Evolutionary conservation across 2,888 invertebrate genomes (phyloP), one percentile per base, ranked within the genome.

Genomic region (Drosophila birchii): DNA sequence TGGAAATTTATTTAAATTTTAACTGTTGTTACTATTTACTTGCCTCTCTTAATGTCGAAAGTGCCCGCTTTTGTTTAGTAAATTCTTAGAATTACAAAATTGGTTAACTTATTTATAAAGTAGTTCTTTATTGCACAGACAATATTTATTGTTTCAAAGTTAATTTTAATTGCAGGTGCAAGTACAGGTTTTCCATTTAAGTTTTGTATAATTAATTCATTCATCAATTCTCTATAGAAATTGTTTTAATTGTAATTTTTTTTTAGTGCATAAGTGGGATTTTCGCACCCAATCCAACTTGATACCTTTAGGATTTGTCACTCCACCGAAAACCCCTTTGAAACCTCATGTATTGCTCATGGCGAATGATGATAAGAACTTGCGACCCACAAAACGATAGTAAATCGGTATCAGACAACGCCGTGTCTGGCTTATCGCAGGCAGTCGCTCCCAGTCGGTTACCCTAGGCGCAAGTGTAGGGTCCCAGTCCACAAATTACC

Each of bases 331-430:
- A 49, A 43, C 51, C 49, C 55, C 26, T 23, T 38, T 20, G 18
- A 39, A 56, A 26, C 38, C 60, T 5, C 57, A 34, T 23, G 54
- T 45, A 61, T 53, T 55, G 64, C 66, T 64, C 66, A 70, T 45
- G 56, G 12, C 45, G 23, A 29, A 26, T 75, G 75, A 80, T 86
- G 78, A 86, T 86, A 80, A 53, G 51, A 41, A 45, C 29, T 53
- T 43, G 64, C 55, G 60, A 55, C 63, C 62, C 68, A 63, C 62
- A 63, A 58, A 59, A 54, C 18, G 20, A 43, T 60, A 34, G 60
- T 41, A 49, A 73, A 45, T 58, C 76, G 76, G 57, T 73, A 58
- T 72, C 76, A 54, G 68, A 57, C 44, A 58, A 41, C 36, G 45
- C 45, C 32, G 12, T 47, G 41, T 66, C 53, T 41, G 41, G 64